A percentile compares a stretch with the other conserved stretches of the same genome.
phyloP scores from a whole-genome alignment of 2,113 vertebrate genomes.

The Pampusana beccarii region DNA sequence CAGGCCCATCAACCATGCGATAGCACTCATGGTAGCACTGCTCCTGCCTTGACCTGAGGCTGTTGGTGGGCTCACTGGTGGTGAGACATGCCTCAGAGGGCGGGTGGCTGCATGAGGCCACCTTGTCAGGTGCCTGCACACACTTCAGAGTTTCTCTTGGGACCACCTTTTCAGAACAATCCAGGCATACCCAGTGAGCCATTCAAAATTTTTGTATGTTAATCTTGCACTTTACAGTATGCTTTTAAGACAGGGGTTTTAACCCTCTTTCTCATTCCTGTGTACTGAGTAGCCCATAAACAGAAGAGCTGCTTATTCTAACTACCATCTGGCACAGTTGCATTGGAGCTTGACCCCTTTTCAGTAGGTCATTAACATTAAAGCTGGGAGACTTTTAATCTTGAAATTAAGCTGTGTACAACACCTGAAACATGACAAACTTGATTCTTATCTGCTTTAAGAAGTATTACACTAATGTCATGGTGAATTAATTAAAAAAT shows the following conservation, averaged over 20 bases:
- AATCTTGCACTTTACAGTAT: neutral
- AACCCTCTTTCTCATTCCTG: neutral
- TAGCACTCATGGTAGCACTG: neutral
- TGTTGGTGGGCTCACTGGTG: accelerated
- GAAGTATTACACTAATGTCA: neutral
- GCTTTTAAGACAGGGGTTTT: neutral
- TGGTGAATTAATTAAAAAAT: neutral
- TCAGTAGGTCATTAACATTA: neutral
- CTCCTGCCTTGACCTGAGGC: neutral
- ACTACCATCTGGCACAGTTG: neutral
- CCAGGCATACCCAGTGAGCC: neutral
- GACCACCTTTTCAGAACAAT: neutral
- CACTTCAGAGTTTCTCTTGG: neutral
- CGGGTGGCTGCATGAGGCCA: neutral
- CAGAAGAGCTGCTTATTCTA: neutral
- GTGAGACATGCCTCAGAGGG: neutral
- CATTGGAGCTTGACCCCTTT: neutral
- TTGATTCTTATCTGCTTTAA: neutral
- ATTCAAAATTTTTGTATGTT: neutral
- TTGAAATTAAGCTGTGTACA: neutral
- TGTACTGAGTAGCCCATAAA: neutral
- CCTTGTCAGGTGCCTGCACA: neutral
- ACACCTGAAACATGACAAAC: neutral
- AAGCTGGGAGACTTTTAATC: neutral
- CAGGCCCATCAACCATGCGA: accelerated